These are phyloP conservation scores for Trichogramma pretiosum DNA, from an alignment of 1,140 invertebrate genomes.

Conservation along the genomic window DNA sequence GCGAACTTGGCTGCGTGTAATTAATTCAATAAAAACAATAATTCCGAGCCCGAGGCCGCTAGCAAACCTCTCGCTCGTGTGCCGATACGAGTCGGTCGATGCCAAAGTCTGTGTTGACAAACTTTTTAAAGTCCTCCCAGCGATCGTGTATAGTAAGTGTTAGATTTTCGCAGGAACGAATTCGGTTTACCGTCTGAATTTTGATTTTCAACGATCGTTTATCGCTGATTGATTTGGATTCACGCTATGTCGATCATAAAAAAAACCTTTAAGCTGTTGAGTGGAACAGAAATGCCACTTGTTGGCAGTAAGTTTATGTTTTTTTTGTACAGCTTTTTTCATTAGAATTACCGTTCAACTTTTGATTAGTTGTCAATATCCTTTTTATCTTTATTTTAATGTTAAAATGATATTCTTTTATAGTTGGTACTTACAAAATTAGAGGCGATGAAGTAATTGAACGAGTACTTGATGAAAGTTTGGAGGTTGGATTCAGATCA, in stretches of 20 bases:
- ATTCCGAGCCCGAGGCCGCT: too few species aligned
- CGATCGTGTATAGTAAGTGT: too few species aligned
- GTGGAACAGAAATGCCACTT: conserved; percentile 32
- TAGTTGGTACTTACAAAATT: conserved; percentile 50
- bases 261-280: conserved; percentile 24
- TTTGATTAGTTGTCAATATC: conserved; percentile 2
- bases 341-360: conserved; percentile 3
- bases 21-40: too few species aligned
- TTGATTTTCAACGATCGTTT: too few species aligned
- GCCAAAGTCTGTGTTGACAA: too few species aligned
- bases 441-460: conserved; percentile 37
- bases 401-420: conserved; percentile 20
- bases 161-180: too few species aligned
- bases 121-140: too few species aligned
- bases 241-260: conserved; percentile 8
- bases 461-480: conserved; percentile 44
- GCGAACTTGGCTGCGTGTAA: too few species aligned
- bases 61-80: too few species aligned
- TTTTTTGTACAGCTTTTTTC: not conserved
- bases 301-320: conserved; percentile 28
- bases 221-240: too few species aligned
- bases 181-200: too few species aligned
- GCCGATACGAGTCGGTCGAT: too few species aligned
- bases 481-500: conserved; percentile 49
- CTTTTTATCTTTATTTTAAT: conserved; percentile 6